Evolutionary conservation across 2,797 vertebrate genomes (phyloP).

Genomic region (Selene dorsalis): DNA sequence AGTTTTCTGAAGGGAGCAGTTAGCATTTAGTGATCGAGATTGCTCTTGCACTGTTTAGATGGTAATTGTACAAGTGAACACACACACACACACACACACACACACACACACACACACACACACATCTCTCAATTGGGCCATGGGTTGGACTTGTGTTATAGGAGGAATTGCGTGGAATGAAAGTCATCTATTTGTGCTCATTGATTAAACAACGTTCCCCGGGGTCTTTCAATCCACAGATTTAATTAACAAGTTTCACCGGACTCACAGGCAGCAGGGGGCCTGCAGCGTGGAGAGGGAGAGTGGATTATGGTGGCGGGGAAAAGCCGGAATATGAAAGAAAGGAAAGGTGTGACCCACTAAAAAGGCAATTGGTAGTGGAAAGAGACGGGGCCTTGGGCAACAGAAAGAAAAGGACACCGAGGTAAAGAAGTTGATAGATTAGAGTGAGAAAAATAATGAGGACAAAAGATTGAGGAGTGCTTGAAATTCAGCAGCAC

Average conservation of each 20-base stretch:
- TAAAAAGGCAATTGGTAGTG: constrained; percentile 33
- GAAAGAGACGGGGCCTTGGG: constrained; percentile 9
- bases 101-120: too few species aligned
- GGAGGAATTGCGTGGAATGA: constrained; percentile 61
- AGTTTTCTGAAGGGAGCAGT: constrained; percentile 28
- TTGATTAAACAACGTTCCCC: constrained; percentile 74
- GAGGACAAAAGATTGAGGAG: background rate
- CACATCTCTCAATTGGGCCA: constrained; percentile 27
- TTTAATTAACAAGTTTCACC: constrained; percentile 79
- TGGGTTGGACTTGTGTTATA: constrained; percentile 33
- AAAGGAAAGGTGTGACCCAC: constrained; percentile 41
- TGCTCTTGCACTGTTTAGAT: constrained; percentile 33
- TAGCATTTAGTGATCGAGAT: constrained; percentile 47
- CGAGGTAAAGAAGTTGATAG: background rate
- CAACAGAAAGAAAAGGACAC: constrained; percentile 7
- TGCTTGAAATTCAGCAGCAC: constrained; percentile 2
- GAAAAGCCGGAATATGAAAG: constrained; percentile 32
- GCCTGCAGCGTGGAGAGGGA: constrained; percentile 49
- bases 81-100: background rate
- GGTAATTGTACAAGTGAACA: constrained; percentile 40
- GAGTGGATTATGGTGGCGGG: constrained; percentile 15
- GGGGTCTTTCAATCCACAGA: constrained; percentile 70
- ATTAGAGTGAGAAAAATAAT: background rate
- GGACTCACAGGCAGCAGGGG: constrained; percentile 65
- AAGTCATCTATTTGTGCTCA: constrained; percentile 77